Evolutionary conservation across 2,888 invertebrate species (phyloP), one percentile per base, ranked within the genome.

Genomic region (Taenaris catops): DNA sequence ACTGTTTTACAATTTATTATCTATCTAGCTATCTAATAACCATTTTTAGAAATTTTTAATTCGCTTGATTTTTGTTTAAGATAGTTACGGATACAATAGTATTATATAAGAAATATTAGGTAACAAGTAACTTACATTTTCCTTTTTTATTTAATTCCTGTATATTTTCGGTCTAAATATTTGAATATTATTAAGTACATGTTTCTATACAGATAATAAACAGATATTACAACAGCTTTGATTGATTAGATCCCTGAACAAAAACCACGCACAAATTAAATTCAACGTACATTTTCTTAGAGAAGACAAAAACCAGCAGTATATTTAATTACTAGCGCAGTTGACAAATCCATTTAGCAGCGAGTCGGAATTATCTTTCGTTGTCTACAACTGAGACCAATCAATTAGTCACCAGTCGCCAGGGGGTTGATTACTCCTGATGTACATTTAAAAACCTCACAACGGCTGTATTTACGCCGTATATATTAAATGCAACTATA

Each of bases 291-390:
- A 34, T 39, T 45, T 46, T 35, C 47, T 52, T 50, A 61, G 55
- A 61, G 56, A 55, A 63, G 51, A 61, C 55, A 63, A 58, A 55
- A 64, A 61, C 57, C 63, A 67, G 63, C 57, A 58, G 67, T 66
- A 62, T 73, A 74, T 81, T 81, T 73, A 78, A 81, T 83, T 81
- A 80, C 71, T 59, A 45, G 56, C 68, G 65, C 66, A 66, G 78
- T 79, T 83, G 83, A 84, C 76, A 83, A 81, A 81, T 80, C 73
- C 73, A 73, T 76, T 81, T 73, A 75, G 65, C 62, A 61, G 62
- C 58, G 60, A 62, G 57, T 44, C 59, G 53, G 63, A 66, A 66
- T 73, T 81, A 81, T 83, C 81, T 80, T 72, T 73, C 74, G 79
- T 76, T 68, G 78, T 79, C 79, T 74, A 65, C 62, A 64, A 62